Percentiles rank a stretch among this genome's conserved stretches.
phyloP scores from a whole-genome alignment of 2,888 invertebrate species.

The Pharmacophagus antenor region DNA sequence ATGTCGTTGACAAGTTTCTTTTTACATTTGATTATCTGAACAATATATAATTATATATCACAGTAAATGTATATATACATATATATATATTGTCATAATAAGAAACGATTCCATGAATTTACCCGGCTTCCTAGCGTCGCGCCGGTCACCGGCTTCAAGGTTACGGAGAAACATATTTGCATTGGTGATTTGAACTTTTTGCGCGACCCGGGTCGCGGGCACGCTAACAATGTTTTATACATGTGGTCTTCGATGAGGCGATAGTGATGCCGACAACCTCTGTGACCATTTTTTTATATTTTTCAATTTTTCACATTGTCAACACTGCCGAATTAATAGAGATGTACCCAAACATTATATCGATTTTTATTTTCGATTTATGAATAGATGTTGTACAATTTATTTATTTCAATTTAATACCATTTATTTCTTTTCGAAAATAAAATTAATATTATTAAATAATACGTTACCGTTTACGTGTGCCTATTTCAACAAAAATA shows the following conservation, averaged over 20 bases:
- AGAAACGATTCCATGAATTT: constrained; percentile 13
- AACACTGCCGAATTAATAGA: not conserved
- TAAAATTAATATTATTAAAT: no score
- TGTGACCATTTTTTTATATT: constrained; percentile 38
- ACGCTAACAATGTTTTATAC: constrained; percentile 57
- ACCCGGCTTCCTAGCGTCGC: constrained; percentile 36
- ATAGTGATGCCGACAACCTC: constrained; percentile 68
- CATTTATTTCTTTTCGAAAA: no score
- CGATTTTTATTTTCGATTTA: no score
- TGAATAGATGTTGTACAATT: no score
- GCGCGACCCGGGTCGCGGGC: constrained; percentile 48
- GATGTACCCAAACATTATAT: not conserved
- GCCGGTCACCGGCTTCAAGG: constrained; percentile 69
- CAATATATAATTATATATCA: not conserved
- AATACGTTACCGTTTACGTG: no score
- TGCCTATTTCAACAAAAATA: no score
- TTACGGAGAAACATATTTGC: constrained; percentile 66
- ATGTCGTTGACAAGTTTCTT: no score
- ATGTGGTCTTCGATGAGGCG: constrained; percentile 52
- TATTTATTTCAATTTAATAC: no score
- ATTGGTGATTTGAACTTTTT: constrained; percentile 68
- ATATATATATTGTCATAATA: not conserved
- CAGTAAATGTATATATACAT: not conserved
- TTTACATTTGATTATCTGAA: no score
- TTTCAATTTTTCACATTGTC: constrained; percentile 34